phyloP scores from a whole-genome alignment of 2,113 vertebrate genomes.

The Tauraco erythrolophus region DNA sequence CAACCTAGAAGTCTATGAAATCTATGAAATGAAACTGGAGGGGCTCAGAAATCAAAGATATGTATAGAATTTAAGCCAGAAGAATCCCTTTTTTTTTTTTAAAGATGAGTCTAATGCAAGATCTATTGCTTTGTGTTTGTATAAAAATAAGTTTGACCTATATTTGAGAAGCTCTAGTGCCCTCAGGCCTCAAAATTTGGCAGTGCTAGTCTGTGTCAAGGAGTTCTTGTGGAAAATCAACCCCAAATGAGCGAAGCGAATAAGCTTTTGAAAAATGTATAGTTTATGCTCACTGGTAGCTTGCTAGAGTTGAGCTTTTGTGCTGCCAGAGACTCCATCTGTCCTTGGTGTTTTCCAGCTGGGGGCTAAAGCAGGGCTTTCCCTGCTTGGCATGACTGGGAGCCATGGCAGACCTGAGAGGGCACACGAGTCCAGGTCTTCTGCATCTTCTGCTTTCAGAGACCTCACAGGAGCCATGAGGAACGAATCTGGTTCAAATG shows the following conservation, averaged over 20 bases:
- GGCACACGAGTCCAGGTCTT: fast-evolving
- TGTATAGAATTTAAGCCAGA: not conserved
- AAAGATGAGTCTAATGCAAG: not conserved
- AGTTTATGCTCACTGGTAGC: slow-evolving; percentile 1
- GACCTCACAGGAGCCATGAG: not conserved
- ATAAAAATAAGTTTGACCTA: slow-evolving; percentile 1
- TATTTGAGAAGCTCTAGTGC: not conserved
- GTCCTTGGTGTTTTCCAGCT: slow-evolving; percentile 14
- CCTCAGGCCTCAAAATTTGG: slow-evolving; percentile 21
- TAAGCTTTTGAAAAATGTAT: not conserved
- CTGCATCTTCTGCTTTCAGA: fast-evolving
- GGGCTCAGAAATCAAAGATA: not conserved
- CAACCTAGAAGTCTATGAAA: too few relatives aligned
- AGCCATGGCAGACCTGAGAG: not conserved
- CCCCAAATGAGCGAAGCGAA: not conserved
- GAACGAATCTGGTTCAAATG: not conserved
- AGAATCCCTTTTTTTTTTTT: not conserved
- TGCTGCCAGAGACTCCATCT: slow-evolving; percentile 42
- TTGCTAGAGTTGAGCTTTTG: slow-evolving; percentile 31
- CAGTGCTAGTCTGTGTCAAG: not conserved
- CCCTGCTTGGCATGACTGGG: not conserved
- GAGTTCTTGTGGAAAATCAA: slow-evolving; percentile 23
- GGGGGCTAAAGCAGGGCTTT: not conserved
- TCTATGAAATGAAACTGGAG: too few relatives aligned
- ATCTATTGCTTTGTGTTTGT: not conserved